Percentiles rank a stretch among this genome's conserved stretches.
Evolutionary conservation across 2,797 vertebrate species (phyloP).

Genomic region (Varecia variegata): DNA sequence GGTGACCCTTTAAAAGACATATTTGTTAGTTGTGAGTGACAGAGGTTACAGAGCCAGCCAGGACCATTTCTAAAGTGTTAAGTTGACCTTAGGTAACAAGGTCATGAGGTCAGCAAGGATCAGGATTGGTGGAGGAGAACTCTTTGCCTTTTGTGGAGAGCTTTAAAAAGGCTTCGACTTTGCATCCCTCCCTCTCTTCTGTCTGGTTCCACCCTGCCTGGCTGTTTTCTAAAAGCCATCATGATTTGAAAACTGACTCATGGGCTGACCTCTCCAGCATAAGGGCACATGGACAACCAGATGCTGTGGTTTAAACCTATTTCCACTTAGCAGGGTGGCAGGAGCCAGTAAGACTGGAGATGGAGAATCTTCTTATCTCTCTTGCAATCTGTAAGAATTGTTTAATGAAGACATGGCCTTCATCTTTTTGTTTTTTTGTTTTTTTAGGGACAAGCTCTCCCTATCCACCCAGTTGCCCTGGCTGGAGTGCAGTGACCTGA

Average conservation of each 20-base stretch:
- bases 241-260: constrained; percentile 59
- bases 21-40: constrained; percentile 75
- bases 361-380: neutral
- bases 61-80: constrained; percentile 71
- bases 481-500: neutral
- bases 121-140: constrained; percentile 51
- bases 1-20: constrained; percentile 64
- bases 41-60: constrained; percentile 53
- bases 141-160: constrained; percentile 62
- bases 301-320: neutral
- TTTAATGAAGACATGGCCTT: neutral
- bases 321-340: neutral
- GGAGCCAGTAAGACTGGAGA: neutral
- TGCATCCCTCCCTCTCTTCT: constrained; percentile 35
- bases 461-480: neutral
- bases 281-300: constrained; percentile 47
- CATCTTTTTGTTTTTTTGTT: neutral
- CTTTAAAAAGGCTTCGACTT: constrained; percentile 50
- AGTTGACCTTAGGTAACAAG: constrained; percentile 70
- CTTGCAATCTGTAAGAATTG: neutral
- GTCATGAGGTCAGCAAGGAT: constrained; percentile 61
- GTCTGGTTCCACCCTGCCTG: neutral
- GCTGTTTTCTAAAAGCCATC: constrained; percentile 50
- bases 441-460: neutral
- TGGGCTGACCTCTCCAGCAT: constrained; percentile 31